phyloP scores from a whole-genome alignment of 1,140 invertebrate genomes.

The Zelostemma sp. region DNA sequence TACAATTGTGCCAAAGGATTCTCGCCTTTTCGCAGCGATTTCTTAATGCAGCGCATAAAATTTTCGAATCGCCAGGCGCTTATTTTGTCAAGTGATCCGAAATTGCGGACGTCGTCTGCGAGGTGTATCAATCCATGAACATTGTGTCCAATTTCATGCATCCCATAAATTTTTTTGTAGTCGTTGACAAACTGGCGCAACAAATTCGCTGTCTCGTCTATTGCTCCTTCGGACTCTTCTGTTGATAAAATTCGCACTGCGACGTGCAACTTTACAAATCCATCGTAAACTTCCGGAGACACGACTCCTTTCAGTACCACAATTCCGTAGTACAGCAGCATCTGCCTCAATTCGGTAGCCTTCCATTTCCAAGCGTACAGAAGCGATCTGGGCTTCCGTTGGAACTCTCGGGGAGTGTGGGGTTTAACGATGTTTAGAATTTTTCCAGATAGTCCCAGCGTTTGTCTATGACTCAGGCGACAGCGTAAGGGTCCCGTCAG shows the following conservation, averaged over 20 bases:
- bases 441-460: background rate
- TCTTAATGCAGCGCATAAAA: constrained; percentile 25
- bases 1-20: constrained; percentile 35
- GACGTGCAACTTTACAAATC: constrained; percentile 18
- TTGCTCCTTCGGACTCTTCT: background rate
- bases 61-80: constrained; percentile 41
- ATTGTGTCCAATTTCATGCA: constrained; percentile 25
- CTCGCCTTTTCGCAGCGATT: constrained; percentile 19
- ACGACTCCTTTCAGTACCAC: constrained; percentile 19
- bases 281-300: constrained; percentile 9
- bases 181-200: no score
- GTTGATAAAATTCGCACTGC: constrained; percentile 20
- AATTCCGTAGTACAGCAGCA: constrained; percentile 32
- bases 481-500: no score
- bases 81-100: constrained; percentile 26
- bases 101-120: constrained; percentile 20
- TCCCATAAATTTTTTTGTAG: constrained; percentile 24
- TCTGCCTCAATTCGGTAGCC: constrained; percentile 39
- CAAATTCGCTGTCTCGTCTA: constrained; percentile 18
- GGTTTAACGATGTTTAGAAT: background rate
- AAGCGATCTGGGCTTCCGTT: constrained; percentile 19
- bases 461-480: background rate
- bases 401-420: constrained; percentile 15
- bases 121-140: constrained; percentile 31
- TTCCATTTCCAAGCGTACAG: constrained; percentile 25